Evolutionary conservation across 1,140 invertebrate genomes (phyloP).

Genomic region (Drosophila triauraria): DNA sequence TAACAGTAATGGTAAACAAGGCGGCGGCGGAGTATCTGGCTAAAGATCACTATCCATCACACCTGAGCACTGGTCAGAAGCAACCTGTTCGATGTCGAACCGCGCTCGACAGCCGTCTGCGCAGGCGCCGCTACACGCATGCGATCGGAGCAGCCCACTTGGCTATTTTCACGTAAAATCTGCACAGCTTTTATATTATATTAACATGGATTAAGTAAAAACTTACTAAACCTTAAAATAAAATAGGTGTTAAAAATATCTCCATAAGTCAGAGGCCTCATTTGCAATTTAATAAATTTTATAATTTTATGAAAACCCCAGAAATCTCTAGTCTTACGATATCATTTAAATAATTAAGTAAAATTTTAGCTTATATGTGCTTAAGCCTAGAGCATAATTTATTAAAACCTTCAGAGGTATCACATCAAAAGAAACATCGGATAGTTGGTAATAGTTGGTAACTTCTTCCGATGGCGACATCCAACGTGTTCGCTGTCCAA

Average conservation of each 20-base stretch:
- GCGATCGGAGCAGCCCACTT: constrained; percentile 4
- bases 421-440: neutral
- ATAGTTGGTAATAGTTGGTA: neutral
- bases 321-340: neutral
- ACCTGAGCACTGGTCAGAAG: constrained; percentile 12
- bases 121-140: constrained; percentile 25
- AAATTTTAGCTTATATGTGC: no score
- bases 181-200: no score
- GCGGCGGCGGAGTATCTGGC: constrained; percentile 4
- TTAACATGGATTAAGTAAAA: no score
- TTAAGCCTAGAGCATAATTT: no score
- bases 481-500: constrained; percentile 54
- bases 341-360: no score
- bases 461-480: neutral
- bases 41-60: constrained; percentile 18
- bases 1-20: constrained; percentile 48
- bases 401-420: fast-evolving
- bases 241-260: no score
- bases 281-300: neutral
- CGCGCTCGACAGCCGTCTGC: constrained; percentile 14
- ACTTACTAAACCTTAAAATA: no score
- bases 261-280: no score
- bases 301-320: neutral
- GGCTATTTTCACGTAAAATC: neutral
- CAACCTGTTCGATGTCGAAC: constrained; percentile 32